These are phyloP conservation scores for Oncorhynchus nerka DNA, from an alignment of 2,113 vertebrate genomes.

Conservation along the genomic window DNA sequence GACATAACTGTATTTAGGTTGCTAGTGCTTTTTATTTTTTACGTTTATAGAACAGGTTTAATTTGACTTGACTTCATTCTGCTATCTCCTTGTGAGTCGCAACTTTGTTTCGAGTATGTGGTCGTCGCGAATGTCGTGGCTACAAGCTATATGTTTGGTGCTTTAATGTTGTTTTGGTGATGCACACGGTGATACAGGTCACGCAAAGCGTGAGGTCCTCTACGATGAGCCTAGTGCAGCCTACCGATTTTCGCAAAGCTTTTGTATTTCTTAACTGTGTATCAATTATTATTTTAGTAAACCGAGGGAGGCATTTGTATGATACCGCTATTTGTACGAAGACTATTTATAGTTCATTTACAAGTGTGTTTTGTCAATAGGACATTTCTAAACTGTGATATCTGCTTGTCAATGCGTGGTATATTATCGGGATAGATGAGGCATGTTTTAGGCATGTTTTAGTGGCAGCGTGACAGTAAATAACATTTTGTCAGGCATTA, in stretches of 20 bases:
- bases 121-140: background rate
- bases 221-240: background rate
- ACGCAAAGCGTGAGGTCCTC: background rate
- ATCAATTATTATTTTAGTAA: background rate
- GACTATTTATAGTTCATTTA: background rate
- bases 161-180: background rate
- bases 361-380: background rate
- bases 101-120: slow-evolving; percentile 1
- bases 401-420: no score
- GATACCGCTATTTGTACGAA: background rate
- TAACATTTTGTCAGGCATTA: no score
- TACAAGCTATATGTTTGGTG: slow-evolving; percentile 2
- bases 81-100: no score
- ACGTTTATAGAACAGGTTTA: no score
- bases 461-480: no score
- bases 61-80: no score
- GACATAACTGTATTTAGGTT: no score
- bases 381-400: no score
- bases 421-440: no score
- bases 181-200: background rate
- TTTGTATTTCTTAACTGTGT: background rate
- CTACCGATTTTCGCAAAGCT: background rate
- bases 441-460: no score
- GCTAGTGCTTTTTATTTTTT: no score
- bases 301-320: background rate